A percentile compares a stretch with the other conserved stretches of the same genome.
Evolutionary conservation across 1,140 invertebrate species (phyloP).

Genomic region (Steinernema khuongi): DNA sequence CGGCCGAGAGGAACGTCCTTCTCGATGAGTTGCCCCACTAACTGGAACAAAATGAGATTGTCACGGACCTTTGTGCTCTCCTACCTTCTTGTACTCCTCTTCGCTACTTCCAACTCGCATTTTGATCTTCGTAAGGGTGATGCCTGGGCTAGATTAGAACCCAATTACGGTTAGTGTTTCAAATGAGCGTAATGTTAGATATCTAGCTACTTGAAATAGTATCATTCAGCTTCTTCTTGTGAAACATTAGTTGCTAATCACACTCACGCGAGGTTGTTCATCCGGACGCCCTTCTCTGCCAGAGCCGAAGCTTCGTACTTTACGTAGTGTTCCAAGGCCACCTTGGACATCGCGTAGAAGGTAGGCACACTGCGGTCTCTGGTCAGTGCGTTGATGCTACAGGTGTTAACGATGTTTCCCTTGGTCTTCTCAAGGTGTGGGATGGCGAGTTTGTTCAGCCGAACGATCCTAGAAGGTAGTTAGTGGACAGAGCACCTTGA

Average conservation of each 20-base stretch:
- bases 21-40: not conserved
- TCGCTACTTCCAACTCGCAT: too few species aligned
- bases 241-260: too few species aligned
- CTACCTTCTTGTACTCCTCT: too few species aligned
- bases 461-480: slow-evolving; percentile 27
- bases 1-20: slow-evolving; percentile 70
- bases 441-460: slow-evolving; percentile 24
- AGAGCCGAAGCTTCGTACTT: slow-evolving; percentile 78
- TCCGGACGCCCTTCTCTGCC: slow-evolving; percentile 64
- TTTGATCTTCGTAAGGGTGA: too few species aligned
- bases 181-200: too few species aligned
- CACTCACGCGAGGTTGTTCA: slow-evolving; percentile 32
- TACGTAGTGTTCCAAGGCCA: slow-evolving; percentile 65
- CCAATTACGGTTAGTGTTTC: too few species aligned
- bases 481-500: not conserved
- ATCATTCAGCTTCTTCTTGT: too few species aligned
- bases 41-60: too few species aligned
- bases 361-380: slow-evolving; percentile 63
- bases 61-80: too few species aligned
- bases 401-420: slow-evolving; percentile 42
- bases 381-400: slow-evolving; percentile 6
- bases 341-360: slow-evolving; percentile 69
- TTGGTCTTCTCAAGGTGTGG: slow-evolving; percentile 40
- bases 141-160: too few species aligned
- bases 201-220: too few species aligned